A percentile compares a stretch with the other conserved stretches of the same genome.
Evolutionary conservation across 2,113 vertebrate species (phyloP).

Genomic region (Himantopus leucocephalus): DNA sequence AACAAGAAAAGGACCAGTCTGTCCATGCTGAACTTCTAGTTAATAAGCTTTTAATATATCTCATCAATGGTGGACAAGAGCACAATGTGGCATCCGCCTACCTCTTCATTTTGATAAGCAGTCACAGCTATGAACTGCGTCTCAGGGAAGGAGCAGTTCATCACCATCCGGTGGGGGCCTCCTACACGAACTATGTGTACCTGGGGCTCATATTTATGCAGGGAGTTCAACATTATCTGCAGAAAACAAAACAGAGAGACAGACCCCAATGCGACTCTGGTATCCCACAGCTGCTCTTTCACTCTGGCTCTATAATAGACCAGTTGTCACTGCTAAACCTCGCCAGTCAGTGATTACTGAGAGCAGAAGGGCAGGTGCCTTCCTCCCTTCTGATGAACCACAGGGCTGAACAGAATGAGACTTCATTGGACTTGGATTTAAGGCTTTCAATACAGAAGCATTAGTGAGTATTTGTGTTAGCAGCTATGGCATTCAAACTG

Average conservation of each 20-base stretch:
- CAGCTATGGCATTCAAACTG: neutral
- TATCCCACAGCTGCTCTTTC: neutral
- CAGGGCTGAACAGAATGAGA: neutral
- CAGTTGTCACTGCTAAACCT: neutral
- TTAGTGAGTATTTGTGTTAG: neutral
- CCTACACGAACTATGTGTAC: slow-evolving; percentile 94
- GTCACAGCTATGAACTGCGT: slow-evolving; percentile 98
- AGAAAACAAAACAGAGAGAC: slow-evolving; percentile 13
- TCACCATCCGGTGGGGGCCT: slow-evolving; percentile 88
- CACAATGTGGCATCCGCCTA: neutral
- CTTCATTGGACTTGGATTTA: neutral
- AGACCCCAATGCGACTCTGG: neutral
- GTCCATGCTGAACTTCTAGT: neutral
- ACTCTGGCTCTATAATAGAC: neutral
- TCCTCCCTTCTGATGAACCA: neutral
- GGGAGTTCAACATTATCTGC: slow-evolving; percentile 95
- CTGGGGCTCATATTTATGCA: slow-evolving; percentile 96
- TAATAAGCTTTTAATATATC: neutral
- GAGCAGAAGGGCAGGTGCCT: neutral
- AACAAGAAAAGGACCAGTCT: neutral
- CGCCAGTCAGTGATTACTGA: neutral
- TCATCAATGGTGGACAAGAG: neutral
- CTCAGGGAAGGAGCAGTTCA: slow-evolving; percentile 92
- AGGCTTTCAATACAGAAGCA: neutral
- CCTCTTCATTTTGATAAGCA: slow-evolving; percentile 96